A percentile compares a stretch with the other conserved stretches of the same genome.
Conservation (phyloP, 2,888 invertebrate genomes). For the Cetonia aurata region DNA sequence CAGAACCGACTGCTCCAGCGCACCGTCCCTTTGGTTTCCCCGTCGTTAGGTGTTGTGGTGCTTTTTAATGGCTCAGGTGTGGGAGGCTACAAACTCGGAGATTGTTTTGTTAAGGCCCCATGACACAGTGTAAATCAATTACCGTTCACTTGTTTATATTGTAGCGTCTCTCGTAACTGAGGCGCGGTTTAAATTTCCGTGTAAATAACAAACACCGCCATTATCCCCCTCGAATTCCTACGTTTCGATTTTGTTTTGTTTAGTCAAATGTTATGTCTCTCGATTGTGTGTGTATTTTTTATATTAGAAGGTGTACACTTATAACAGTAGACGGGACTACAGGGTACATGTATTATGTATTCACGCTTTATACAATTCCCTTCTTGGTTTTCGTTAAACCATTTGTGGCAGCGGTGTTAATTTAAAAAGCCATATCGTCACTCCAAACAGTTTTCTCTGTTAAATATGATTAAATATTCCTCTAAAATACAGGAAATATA, state of each 20-base stretch:
- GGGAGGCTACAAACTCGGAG: slow-evolving; percentile 51
- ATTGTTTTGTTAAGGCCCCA: slow-evolving; percentile 52
- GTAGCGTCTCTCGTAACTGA: slow-evolving; percentile 46
- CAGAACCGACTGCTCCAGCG: slow-evolving; percentile 28
- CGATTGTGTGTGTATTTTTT: slow-evolving; percentile 38
- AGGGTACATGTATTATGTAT: slow-evolving; percentile 29
- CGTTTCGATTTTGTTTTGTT: slow-evolving; percentile 37
- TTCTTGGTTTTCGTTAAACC: slow-evolving; percentile 7
- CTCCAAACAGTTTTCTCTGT: no score
- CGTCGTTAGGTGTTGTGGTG: slow-evolving; percentile 46
- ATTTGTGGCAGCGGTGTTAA: slow-evolving; percentile 6
- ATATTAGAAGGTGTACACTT: slow-evolving; percentile 29
- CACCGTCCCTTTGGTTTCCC: slow-evolving; percentile 31
- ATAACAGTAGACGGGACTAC: slow-evolving; percentile 22
- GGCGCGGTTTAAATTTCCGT: slow-evolving; percentile 44
- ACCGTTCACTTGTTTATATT: slow-evolving; percentile 50
- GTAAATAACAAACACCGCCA: slow-evolving; percentile 42
- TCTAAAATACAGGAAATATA: no score
- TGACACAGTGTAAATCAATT: slow-evolving; percentile 52
- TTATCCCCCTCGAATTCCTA: slow-evolving; percentile 28
- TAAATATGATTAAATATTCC: no score
- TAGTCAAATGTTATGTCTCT: slow-evolving; percentile 41
- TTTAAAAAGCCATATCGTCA: slow-evolving; percentile 23
- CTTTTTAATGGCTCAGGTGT: slow-evolving; percentile 49
- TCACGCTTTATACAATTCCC: slow-evolving; percentile 29